A percentile compares a stretch with the other conserved stretches of the same genome.
Conservation (phyloP, 2,113 vertebrate genomes). For the Prionailurus viverrinus region DNA sequence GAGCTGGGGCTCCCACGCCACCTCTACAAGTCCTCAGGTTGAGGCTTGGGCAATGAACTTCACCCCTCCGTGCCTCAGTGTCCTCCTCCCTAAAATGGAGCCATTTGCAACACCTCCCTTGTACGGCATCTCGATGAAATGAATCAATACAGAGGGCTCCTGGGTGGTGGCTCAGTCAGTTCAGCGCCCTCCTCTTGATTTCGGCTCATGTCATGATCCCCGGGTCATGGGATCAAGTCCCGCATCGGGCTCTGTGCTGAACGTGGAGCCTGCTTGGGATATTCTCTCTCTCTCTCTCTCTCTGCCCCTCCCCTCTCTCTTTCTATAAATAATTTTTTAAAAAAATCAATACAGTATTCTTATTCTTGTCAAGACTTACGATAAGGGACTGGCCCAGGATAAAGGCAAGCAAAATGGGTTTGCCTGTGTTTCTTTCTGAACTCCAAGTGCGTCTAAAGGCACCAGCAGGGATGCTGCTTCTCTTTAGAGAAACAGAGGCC, state of each 20-base stretch:
- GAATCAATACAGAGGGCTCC: no score
- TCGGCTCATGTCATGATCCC: no score
- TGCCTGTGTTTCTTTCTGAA: background rate
- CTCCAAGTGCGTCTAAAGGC: background rate
- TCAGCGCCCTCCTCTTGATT: no score
- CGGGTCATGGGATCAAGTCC: no score
- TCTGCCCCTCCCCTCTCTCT: no score
- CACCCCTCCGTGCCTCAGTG: background rate
- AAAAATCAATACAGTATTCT: background rate
- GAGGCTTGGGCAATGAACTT: background rate
- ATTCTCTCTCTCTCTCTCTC: no score
- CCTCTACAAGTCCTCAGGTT: background rate
- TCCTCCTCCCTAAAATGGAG: background rate
- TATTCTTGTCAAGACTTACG: background rate
- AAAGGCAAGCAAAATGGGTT: background rate
- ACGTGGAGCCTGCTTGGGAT: no score
- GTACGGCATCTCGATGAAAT: no score
- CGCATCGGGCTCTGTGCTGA: no score
- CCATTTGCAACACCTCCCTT: background rate
- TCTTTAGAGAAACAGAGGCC: background rate
- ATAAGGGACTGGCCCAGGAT: background rate
- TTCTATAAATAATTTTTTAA: no score
- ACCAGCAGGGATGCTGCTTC: background rate
- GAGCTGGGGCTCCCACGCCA: fast-evolving
- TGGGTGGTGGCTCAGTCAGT: no score